Percentiles rank a stretch among this genome's conserved stretches.
phyloP scores from a whole-genome alignment of 2,113 vertebrate species.

The Limnothrissa miodon region DNA sequence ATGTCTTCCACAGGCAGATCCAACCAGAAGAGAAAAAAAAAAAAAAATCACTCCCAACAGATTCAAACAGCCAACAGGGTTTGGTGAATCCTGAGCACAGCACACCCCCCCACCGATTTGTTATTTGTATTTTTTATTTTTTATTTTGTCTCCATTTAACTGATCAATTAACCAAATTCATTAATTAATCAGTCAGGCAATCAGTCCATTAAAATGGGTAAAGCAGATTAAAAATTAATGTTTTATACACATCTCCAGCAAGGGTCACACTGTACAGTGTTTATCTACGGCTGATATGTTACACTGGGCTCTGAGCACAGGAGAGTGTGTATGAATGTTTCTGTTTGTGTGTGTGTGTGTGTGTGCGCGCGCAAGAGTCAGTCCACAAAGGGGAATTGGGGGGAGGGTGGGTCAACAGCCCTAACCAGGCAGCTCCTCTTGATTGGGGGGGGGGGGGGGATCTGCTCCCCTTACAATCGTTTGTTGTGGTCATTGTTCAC shows the following conservation, averaged over 20 bases:
- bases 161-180: constrained; percentile 4
- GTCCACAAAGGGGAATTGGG: too few species aligned
- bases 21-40: constrained; percentile 34
- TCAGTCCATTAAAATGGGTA: constrained; percentile 67
- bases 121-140: constrained; percentile 2
- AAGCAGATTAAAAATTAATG: constrained; percentile 70
- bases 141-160: constrained; percentile 18
- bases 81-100: constrained; percentile 52
- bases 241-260: constrained; percentile 67
- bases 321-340: background rate
- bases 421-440: background rate
- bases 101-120: constrained; percentile 36
- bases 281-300: constrained; percentile 76
- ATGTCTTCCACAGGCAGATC: constrained; percentile 53
- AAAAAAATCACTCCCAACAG: constrained; percentile 25
- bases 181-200: constrained; percentile 53
- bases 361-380: too few species aligned
- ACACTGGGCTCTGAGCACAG: constrained; percentile 42
- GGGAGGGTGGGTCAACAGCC: background rate
- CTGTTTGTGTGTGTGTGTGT: background rate
- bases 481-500: background rate
- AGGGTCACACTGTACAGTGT: constrained; percentile 72
- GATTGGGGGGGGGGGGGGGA: background rate
- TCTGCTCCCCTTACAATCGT: background rate
- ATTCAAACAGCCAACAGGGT: constrained; percentile 25